Conservation (phyloP, 2,888 invertebrate species). For the Drosophila maculinotata region DNA sequence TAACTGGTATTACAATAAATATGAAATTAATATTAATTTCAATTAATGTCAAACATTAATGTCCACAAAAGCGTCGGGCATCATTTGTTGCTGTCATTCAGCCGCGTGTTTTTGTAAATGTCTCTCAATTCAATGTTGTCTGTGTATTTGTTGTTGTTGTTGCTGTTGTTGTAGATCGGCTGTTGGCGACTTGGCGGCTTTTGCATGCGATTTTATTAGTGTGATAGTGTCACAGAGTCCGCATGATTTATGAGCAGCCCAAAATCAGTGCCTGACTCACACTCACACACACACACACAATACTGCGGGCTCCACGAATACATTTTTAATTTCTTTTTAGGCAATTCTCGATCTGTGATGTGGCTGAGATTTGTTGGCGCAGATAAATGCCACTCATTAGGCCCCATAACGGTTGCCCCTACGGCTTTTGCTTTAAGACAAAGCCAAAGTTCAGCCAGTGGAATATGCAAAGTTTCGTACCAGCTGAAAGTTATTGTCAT, state of each 20-base stretch:
- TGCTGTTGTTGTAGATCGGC: constrained; percentile 40
- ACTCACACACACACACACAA: neutral
- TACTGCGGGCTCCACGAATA: constrained; percentile 39
- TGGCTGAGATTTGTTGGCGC: constrained; percentile 38
- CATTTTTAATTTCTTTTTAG: constrained; percentile 71
- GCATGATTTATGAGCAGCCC: constrained; percentile 81
- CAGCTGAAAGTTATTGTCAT: constrained; percentile 51
- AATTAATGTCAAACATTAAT: constrained; percentile 84
- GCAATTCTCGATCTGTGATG: constrained; percentile 45
- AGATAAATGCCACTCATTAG: constrained; percentile 77
- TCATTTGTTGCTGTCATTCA: constrained; percentile 81
- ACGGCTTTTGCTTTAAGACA: constrained; percentile 36
- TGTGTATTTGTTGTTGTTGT: constrained; percentile 15
- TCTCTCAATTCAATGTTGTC: constrained; percentile 36
- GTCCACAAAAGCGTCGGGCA: constrained; percentile 82
- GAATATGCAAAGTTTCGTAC: constrained; percentile 46
- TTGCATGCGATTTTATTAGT: constrained; percentile 82
- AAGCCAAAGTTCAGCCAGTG: constrained; percentile 31
- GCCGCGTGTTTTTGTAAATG: constrained; percentile 28
- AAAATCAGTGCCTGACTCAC: constrained; percentile 58
- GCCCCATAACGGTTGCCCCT: constrained; percentile 66
- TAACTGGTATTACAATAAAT: constrained; percentile 79
- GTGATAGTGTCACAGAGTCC: constrained; percentile 83
- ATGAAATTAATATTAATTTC: constrained; percentile 84
- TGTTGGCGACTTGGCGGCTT: constrained; percentile 63